Percentiles rank a stretch among this genome's conserved stretches.
phyloP scores from a whole-genome alignment of 2,113 vertebrate genomes.

The Carassius carassius region DNA sequence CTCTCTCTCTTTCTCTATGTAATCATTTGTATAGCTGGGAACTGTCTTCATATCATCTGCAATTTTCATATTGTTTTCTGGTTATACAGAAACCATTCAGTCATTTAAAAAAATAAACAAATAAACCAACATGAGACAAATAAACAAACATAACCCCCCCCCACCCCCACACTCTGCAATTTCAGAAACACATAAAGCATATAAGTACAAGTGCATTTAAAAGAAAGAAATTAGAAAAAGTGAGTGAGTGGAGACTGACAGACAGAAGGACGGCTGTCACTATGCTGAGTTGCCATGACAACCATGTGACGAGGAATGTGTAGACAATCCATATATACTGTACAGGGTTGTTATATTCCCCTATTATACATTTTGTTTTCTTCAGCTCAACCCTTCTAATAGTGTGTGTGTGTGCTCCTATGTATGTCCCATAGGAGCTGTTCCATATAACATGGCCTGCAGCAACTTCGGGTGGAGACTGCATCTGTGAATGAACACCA shows the following conservation, averaged over 20 bases:
- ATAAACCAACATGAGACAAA: neutral
- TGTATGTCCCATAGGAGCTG: constrained; percentile 57
- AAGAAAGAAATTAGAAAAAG: constrained; percentile 5
- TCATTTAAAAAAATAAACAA: constrained; percentile 23
- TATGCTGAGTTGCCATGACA: constrained; percentile 69
- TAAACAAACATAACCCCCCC: neutral
- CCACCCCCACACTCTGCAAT: neutral
- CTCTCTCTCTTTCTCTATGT: neutral
- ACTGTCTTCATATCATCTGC: neutral
- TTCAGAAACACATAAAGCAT: constrained; percentile 1
- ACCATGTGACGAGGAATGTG: constrained; percentile 35
- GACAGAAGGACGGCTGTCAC: constrained; percentile 58
- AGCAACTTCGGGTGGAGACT: constrained; percentile 56
- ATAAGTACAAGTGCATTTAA: constrained; percentile 8
- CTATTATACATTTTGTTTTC: constrained; percentile 35
- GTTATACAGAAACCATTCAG: neutral
- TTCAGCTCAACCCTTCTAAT: constrained; percentile 43
- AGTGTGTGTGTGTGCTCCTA: constrained; percentile 45
- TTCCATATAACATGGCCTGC: constrained; percentile 66
- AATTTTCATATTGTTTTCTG: constrained; percentile 4
- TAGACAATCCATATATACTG: constrained; percentile 26
- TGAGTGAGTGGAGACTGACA: constrained; percentile 46
- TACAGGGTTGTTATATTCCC: neutral
- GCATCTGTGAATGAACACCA: constrained; percentile 51
- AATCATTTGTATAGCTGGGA: constrained; percentile 7